These are phyloP conservation scores for Macrobrachium rosenbergii DNA, from an alignment of 1,140 invertebrate genomes.

Conservation along the genomic window DNA sequence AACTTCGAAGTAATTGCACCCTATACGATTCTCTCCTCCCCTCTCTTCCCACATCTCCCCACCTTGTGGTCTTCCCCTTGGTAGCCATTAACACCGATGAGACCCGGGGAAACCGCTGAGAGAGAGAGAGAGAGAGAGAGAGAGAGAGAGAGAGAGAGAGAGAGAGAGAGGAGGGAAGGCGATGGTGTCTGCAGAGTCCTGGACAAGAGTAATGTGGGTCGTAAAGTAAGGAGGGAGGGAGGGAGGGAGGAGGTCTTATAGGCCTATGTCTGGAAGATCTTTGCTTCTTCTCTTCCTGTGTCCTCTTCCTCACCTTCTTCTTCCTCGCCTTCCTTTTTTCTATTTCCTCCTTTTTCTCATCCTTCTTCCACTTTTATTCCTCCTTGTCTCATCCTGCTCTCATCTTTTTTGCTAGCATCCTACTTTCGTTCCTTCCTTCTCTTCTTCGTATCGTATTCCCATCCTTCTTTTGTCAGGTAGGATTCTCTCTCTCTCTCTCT, in stretches of 20 bases:
- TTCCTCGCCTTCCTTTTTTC: background rate
- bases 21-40: background rate
- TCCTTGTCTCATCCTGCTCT: background rate
- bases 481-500: conserved; percentile 21
- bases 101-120: background rate
- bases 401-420: background rate
- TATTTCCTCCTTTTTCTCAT: background rate
- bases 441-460: background rate
- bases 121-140: background rate
- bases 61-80: background rate
- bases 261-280: too few species aligned
- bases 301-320: background rate
- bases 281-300: background rate
- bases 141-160: background rate
- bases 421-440: background rate
- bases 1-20: background rate
- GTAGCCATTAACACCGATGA: background rate
- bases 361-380: background rate
- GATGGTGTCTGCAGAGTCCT: background rate
- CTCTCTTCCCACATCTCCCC: background rate
- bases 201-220: too few species aligned
- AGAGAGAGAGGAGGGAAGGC: background rate
- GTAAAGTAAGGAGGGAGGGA: background rate
- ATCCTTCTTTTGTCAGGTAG: background rate
- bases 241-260: background rate